phyloP scores from a whole-genome alignment of 2,113 vertebrate species.

The Orthochromis indermauri region DNA sequence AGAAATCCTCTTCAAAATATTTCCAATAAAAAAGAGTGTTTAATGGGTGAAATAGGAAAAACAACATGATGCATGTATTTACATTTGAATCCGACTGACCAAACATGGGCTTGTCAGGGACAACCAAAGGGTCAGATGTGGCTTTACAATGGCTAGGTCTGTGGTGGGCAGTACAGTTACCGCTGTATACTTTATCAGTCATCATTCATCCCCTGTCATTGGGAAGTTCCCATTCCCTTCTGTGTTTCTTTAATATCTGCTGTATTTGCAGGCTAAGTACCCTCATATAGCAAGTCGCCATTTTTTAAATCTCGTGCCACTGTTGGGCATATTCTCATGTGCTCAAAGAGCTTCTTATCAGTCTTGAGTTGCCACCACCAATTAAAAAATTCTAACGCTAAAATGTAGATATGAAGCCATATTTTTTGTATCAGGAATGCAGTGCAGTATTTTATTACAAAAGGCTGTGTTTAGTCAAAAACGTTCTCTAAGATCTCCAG shows the following conservation, averaged over 20 bases:
- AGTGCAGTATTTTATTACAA: neutral
- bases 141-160: neutral
- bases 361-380: neutral
- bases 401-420: neutral
- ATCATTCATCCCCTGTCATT: neutral
- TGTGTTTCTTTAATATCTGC: neutral
- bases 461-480: constrained; percentile 31
- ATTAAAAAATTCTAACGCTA: neutral
- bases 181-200: neutral
- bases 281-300: neutral
- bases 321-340: neutral
- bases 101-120: neutral
- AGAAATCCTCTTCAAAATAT: neutral
- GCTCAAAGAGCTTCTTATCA: neutral
- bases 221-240: neutral
- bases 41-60: neutral
- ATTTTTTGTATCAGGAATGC: neutral
- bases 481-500: neutral
- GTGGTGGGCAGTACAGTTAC: neutral
- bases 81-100: neutral
- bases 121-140: neutral
- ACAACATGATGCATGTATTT: neutral
- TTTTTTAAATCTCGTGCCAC: neutral
- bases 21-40: neutral
- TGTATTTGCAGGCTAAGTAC: neutral